Conservation (phyloP, 2,113 vertebrate genomes). For the Corythaixoides concolor region DNA sequence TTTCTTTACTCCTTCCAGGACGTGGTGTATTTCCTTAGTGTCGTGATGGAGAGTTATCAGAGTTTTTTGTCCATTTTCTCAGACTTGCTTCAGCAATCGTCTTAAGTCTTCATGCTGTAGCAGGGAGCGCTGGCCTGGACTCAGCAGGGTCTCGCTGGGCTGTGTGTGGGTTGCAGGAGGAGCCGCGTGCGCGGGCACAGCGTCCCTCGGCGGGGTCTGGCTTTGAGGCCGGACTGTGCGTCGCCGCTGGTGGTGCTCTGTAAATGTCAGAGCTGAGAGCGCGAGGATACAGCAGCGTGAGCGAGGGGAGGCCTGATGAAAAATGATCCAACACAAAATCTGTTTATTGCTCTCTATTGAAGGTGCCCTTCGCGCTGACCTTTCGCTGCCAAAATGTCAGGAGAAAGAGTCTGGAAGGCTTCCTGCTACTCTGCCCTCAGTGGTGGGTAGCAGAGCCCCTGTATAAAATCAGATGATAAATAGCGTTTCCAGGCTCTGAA, state of each 20-base stretch:
- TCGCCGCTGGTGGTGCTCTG: slow-evolving; percentile 2
- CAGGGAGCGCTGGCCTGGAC: background rate
- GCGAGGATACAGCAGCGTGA: background rate
- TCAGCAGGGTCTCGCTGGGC: rapidly evolving
- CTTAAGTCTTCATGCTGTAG: too few species aligned
- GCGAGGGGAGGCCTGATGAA: slow-evolving; percentile 2
- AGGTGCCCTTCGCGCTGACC: slow-evolving; percentile 50
- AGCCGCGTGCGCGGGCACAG: background rate
- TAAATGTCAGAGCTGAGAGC: slow-evolving; percentile 48
- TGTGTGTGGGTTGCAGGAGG: background rate
- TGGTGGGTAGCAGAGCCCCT: background rate
- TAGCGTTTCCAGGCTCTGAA: slow-evolving; percentile 47
- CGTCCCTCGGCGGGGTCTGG: background rate
- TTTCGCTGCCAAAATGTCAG: slow-evolving; percentile 70
- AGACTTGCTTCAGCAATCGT: too few species aligned
- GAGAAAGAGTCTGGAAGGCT: slow-evolving; percentile 37
- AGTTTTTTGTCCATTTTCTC: too few species aligned
- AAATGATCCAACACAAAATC: slow-evolving; percentile 60
- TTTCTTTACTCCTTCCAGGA: too few species aligned
- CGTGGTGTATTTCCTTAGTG: too few species aligned
- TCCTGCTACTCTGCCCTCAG: background rate
- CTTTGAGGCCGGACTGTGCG: background rate
- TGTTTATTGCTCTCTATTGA: slow-evolving; percentile 54
- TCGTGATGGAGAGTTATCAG: too few species aligned
- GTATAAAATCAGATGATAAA: background rate